A percentile compares a stretch with the other conserved stretches of the same genome.
Evolutionary conservation across 2,888 invertebrate genomes (phyloP).

Genomic region (Torymus auratus): DNA sequence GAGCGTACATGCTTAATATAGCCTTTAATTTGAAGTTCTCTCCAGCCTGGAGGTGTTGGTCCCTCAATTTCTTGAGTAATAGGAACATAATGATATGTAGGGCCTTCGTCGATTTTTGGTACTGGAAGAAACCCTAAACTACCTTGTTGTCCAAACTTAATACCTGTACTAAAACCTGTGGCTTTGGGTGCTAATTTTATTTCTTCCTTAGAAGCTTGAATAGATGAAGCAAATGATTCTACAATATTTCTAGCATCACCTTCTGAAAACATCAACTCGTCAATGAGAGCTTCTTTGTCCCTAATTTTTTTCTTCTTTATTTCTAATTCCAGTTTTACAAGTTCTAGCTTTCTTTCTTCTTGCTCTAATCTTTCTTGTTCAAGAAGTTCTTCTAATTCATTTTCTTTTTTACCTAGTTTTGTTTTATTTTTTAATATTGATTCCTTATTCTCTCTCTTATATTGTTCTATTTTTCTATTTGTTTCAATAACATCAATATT

Average conservation of each 20-base stretch:
- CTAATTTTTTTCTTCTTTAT: constrained; percentile 89
- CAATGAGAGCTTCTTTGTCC: constrained; percentile 94
- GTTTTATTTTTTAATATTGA: constrained; percentile 88
- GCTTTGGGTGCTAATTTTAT: constrained; percentile 78
- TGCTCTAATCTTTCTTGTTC: constrained; percentile 89
- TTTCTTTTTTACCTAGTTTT: constrained; percentile 87
- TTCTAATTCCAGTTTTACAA: constrained; percentile 80
- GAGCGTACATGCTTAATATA: constrained; percentile 87
- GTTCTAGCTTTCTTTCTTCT: constrained; percentile 84
- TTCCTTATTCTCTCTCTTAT: constrained; percentile 93
- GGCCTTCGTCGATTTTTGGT: constrained; percentile 87
- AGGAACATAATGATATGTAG: constrained; percentile 84
- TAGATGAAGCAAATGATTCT: constrained; percentile 86
- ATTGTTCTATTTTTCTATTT: constrained; percentile 92
- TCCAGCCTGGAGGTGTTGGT: constrained; percentile 83
- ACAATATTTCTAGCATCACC: constrained; percentile 93
- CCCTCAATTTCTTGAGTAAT: constrained; percentile 79
- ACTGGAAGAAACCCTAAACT: constrained; percentile 82
- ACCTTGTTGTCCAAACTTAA: constrained; percentile 85
- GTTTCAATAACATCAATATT: constrained; percentile 93
- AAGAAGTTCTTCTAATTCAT: constrained; percentile 90
- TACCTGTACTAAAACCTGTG: constrained; percentile 91
- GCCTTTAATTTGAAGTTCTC: constrained; percentile 82
- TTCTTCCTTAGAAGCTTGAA: constrained; percentile 83
- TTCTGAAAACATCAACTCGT: constrained; percentile 95